Base-by-base conservation (phyloP, 2,888 invertebrate genomes). In the Cosmia trapezina region DNA sequence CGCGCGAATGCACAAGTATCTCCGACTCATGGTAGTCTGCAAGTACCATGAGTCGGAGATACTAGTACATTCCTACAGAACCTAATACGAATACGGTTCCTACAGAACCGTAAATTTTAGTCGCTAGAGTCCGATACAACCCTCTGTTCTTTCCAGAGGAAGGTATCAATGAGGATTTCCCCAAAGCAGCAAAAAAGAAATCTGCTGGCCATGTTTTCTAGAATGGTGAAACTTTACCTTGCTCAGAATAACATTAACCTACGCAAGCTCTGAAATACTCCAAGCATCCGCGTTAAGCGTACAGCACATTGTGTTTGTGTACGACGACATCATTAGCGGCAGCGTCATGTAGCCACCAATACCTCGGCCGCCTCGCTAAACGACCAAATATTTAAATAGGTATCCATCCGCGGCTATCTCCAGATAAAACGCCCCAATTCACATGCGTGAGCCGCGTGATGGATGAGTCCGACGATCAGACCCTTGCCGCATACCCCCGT, bases 351-450 rank as follows among this genome's bases (percentile, higher is more conserved):
- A 83, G 62, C 61, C 73, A 71, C 83, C 76, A 85, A 87, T 85
- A 87, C 80, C 82, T 85, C 86, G 79, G 78, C 78, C 75, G 78
- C 75, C 71, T 75, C 75, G 86, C 94, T 95, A 94, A 95, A 91
- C 95, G 95, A 94, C 94, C 92, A 92, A 94, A 95, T 95, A 96
- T 96, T 96, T 94, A 96, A 96, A 96, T 96, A 94, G 94, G 93
- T 93, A 92, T 91, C 93, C 93, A 91, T 91, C 91, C 90, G 89
- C 90, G 95, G 95, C 95, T 96, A 95, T 95, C 95, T 94, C 89
- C 92, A 95, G 96, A 96, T 96, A 95, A 94, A 95, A 95, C 96
- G 95, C 94, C 92, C 96, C 95, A 93, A 94, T 96, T 96, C 96
- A 95, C 96, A 96, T 96, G 96, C 96, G 96, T 95, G 95, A 94